A percentile compares a stretch with the other conserved stretches of the same genome.
Evolutionary conservation across 2,113 vertebrate species (phyloP).

Genomic region (Oncorhynchus kisutch): DNA sequence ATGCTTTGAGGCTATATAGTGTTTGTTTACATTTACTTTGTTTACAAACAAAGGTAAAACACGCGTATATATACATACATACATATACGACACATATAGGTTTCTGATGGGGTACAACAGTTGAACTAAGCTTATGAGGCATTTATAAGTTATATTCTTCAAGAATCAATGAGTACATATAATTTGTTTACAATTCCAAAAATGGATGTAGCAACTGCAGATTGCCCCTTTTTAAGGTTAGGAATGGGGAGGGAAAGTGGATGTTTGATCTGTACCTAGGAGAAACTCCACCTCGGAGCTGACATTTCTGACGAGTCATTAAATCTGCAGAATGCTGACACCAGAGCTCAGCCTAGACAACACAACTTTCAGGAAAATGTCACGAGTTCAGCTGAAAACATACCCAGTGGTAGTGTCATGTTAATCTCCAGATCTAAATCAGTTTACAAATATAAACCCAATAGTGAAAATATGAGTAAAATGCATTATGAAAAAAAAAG

Average conservation of each 20-base stretch:
- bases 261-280: neutral
- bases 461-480: neutral
- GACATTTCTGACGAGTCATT: neutral
- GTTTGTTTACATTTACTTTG: too few species aligned
- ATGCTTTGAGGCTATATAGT: too few species aligned
- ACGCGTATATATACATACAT: too few species aligned
- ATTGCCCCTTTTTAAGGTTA: too few species aligned
- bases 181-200: too few species aligned
- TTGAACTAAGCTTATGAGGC: too few species aligned
- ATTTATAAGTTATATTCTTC: too few species aligned
- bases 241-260: neutral
- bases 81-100: rapidly evolving
- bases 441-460: neutral
- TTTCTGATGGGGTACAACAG: too few species aligned
- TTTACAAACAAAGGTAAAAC: too few species aligned
- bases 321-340: neutral
- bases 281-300: too few species aligned
- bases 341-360: neutral
- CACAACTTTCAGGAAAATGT: neutral
- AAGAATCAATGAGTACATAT: too few species aligned
- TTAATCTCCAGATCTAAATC: neutral
- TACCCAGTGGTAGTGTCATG: neutral
- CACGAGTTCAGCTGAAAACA: neutral
- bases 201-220: too few species aligned
- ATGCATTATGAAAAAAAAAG: neutral